Conservation (phyloP, 2,113 vertebrate species). For the Vulpes ferrilata region DNA sequence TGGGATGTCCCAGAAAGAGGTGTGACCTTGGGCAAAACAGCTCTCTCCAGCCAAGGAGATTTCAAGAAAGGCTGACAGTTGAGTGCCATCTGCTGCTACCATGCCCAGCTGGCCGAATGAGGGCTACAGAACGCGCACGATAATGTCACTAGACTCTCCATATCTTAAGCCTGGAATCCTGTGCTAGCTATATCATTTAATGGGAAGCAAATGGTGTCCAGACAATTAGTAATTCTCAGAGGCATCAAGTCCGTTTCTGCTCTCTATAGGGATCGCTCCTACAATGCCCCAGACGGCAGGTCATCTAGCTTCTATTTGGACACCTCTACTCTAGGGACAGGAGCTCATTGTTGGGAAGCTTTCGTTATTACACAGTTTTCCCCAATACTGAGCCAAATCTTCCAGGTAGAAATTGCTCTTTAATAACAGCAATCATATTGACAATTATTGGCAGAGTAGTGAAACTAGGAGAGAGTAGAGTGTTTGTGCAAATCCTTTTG, state of each 20-base stretch:
- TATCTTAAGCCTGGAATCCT: background rate
- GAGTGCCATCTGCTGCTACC: background rate
- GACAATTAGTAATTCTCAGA: background rate
- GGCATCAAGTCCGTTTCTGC: fast-evolving
- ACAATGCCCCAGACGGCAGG: fast-evolving
- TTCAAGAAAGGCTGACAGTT: background rate
- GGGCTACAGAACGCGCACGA: no score
- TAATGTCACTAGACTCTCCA: fast-evolving
- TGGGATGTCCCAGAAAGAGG: background rate
- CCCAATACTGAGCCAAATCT: background rate
- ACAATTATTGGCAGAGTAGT: background rate
- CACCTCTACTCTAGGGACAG: background rate
- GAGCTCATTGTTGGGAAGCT: background rate
- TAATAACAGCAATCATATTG: background rate
- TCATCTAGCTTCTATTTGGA: background rate
- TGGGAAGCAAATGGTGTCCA: background rate
- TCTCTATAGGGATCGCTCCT: background rate
- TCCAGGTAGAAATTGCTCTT: background rate
- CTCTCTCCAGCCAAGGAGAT: background rate
- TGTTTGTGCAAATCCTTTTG: background rate
- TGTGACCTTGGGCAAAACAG: background rate
- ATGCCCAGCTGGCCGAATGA: background rate
- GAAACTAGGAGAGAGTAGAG: background rate
- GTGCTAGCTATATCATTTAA: no score
- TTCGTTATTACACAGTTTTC: background rate